Base-by-base conservation (phyloP, 1,140 invertebrate species). In the Ruditapes philippinarum region DNA sequence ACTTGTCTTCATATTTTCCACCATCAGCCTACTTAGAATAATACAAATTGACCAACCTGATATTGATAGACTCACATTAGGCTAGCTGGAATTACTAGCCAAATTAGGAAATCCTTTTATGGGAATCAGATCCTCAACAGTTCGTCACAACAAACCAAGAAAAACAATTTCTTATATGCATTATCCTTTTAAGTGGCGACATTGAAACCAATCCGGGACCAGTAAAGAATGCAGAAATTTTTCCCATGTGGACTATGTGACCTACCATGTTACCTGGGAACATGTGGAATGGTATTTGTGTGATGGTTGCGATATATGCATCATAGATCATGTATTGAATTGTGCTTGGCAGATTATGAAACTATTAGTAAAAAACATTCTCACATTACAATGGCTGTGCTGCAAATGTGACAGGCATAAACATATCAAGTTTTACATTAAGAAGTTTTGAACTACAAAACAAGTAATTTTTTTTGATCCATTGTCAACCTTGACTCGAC, bases 191-290 rank as follows among this genome's bases (percentile, higher is more conserved):
- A 40, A 65, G 54, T 49, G 84, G 83, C 0, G 84, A 90, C 45
- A 83, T 90, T 31, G 78, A 88, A 49, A 5, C 54, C 11, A 83
- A 90, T 42, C 84, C 84, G 25, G 89, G 85, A 19, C 84, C 79
- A 38, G 78, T 28, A n/a, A 83, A 25, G 28, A 57, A 49, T 7
- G 40, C 65, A 60, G 36, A 60, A 12, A 31, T 90, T n/a, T n/a
- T 85, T 38, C 62, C 86, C 81, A 80, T 89, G 90, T 84, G 90
- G 85, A 0, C 45, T 91, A 17, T 89, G 79, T 42, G 79, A 90
- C 0, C 14, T 42, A 25, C 82, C 73, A 36, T 33, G 87, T 73
- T 49, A 57, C 84, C 22, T 90, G 86, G 74, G 70, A 68, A 51
- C 40, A 82, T 60, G n/a, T 2, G 4, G 65, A 81, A 9, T 80